Evolutionary conservation across 2,113 vertebrate genomes (phyloP).

Genomic region (Tursiops truncatus): DNA sequence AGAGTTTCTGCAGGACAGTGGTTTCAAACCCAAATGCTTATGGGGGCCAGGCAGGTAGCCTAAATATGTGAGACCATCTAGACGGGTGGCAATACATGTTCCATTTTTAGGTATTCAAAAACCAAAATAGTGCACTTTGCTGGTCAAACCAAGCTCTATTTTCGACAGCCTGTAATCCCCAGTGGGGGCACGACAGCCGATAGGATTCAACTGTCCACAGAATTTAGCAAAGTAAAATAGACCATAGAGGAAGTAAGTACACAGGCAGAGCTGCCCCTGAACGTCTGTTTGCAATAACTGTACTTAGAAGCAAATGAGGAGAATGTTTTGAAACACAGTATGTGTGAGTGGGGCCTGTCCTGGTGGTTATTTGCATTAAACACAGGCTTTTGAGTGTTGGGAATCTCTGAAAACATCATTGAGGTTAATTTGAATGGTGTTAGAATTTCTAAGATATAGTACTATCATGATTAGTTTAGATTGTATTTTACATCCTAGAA

Average conservation of each 20-base stretch:
- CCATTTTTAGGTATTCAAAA: neutral
- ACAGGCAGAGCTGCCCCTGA: neutral
- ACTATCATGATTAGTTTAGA: neutral
- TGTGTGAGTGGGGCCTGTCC: neutral
- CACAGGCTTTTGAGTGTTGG: neutral
- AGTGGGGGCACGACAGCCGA: neutral
- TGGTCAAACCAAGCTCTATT: neutral
- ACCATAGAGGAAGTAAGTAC: neutral
- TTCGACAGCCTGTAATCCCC: neutral
- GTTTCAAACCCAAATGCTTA: neutral
- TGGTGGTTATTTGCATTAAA: neutral
- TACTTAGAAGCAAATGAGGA: neutral
- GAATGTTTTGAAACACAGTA: constrained; percentile 8
- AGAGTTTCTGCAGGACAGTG: neutral
- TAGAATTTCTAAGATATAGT: neutral
- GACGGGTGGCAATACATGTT: neutral
- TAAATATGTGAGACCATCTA: neutral
- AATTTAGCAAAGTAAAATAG: constrained; percentile 33
- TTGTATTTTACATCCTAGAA: constrained; percentile 17
- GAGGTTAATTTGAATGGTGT: neutral
- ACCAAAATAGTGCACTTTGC: neutral
- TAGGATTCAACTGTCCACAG: neutral
- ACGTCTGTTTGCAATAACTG: neutral
- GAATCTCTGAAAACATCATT: neutral
- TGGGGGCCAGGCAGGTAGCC: neutral